phyloP scores from a whole-genome alignment of 2,888 invertebrate genomes.

The Leptinotarsa rubiginosa region DNA sequence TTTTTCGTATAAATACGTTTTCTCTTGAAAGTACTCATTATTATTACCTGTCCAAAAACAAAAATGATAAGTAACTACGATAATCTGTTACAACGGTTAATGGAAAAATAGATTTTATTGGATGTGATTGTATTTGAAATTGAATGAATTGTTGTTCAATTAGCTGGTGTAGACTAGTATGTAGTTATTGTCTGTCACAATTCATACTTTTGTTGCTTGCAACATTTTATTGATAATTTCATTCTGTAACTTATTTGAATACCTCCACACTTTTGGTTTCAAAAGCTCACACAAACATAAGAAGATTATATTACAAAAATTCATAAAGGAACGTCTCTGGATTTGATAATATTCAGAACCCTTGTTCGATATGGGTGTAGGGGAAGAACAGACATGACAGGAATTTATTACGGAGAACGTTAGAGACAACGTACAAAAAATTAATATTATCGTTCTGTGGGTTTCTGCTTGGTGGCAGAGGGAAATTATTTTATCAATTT shows the following conservation, averaged over 20 bases:
- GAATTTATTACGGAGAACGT: slow-evolving; percentile 3
- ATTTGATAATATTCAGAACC: neutral
- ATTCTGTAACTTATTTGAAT: neutral
- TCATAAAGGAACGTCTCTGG: slow-evolving; percentile 8
- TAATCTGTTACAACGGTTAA: too few species aligned
- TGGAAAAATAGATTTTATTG: too few species aligned
- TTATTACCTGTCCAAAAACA: too few species aligned
- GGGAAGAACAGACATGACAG: slow-evolving; percentile 8
- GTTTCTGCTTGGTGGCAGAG: neutral
- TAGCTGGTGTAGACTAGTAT: too few species aligned
- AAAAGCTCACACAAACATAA: neutral
- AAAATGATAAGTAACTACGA: too few species aligned
- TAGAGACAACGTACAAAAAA: neutral
- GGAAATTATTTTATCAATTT: neutral
- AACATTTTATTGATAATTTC: neutral
- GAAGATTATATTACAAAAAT: neutral
- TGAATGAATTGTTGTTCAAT: too few species aligned
- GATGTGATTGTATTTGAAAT: too few species aligned
- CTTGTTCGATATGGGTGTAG: slow-evolving; percentile 5
- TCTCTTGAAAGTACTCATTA: too few species aligned
- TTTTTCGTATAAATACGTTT: too few species aligned
- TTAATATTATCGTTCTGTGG: neutral
- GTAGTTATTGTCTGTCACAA: too few species aligned
- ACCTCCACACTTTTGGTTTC: neutral
- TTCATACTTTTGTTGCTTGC: too few species aligned